Evolutionary conservation across 2,113 vertebrate genomes (phyloP).

Genomic region (Scatophagus argus): DNA sequence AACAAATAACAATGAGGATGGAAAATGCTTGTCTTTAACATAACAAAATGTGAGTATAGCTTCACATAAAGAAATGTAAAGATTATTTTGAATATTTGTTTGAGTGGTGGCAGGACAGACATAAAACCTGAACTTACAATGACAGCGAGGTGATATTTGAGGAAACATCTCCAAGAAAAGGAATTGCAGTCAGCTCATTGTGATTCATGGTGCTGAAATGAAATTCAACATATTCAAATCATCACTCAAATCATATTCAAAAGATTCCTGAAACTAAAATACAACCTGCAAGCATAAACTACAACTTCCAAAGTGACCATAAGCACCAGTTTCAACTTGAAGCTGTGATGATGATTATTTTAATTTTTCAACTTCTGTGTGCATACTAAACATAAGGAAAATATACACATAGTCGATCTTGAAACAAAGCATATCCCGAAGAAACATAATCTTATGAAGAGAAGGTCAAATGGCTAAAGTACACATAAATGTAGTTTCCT

Average conservation of each 20-base stretch:
- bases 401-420: too few species aligned
- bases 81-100: background rate
- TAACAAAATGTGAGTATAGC: too few species aligned
- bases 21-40: background rate
- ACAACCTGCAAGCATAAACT: too few species aligned
- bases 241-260: background rate
- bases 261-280: background rate
- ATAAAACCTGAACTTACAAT: conserved; percentile 85
- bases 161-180: conserved; percentile 90
- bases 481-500: background rate
- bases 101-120: background rate
- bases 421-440: background rate
- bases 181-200: conserved; percentile 92
- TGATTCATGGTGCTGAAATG: conserved; percentile 93
- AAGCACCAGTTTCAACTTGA: background rate
- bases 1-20: background rate
- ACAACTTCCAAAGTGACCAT: background rate
- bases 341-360: background rate
- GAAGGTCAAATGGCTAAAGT: background rate
- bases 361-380: background rate
- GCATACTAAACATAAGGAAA: background rate
- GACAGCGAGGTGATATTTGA: conserved; percentile 93
- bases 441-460: background rate
- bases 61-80: background rate
- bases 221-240: conserved; percentile 47